Evolutionary conservation across 2,113 vertebrate species (phyloP).

Genomic region (Myocastor coypus): DNA sequence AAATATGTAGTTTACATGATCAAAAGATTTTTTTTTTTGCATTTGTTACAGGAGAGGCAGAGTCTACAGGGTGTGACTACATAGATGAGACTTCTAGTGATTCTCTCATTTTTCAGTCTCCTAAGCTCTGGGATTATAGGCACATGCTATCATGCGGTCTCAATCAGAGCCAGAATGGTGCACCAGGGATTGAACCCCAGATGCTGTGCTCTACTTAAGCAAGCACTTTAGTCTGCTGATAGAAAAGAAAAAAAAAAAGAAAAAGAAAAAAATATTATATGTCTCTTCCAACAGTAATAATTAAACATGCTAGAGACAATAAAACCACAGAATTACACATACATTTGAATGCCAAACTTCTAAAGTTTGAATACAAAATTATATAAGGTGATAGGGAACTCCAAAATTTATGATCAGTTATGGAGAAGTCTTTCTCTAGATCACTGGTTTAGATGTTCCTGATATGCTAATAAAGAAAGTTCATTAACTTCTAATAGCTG

Average conservation of each 20-base stretch:
- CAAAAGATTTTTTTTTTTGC: background rate
- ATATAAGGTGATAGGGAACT: slow-evolving; percentile 50
- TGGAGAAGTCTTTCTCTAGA: slow-evolving; percentile 66
- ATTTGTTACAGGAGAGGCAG: no score
- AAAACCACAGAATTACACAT: background rate
- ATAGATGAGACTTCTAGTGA: no score
- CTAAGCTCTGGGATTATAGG: no score
- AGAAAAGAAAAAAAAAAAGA: background rate
- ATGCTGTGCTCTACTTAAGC: no score
- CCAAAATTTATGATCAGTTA: slow-evolving; percentile 63
- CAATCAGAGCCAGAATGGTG: no score
- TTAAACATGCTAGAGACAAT: background rate
- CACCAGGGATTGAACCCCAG: no score
- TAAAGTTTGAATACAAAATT: slow-evolving; percentile 52
- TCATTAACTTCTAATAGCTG: slow-evolving; percentile 77
- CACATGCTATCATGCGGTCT: no score
- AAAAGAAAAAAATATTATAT: background rate
- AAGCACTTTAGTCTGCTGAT: no score
- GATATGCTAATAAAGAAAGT: slow-evolving; percentile 75
- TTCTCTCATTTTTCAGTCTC: no score
- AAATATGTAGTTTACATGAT: background rate
- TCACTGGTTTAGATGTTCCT: slow-evolving; percentile 75
- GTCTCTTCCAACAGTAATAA: slow-evolving; percentile 22
- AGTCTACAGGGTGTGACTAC: no score
- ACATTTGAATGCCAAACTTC: slow-evolving; percentile 44